These are phyloP conservation scores for Pseudopipra pipra DNA, from an alignment of 2,113 vertebrate species.

Conservation along the genomic window DNA sequence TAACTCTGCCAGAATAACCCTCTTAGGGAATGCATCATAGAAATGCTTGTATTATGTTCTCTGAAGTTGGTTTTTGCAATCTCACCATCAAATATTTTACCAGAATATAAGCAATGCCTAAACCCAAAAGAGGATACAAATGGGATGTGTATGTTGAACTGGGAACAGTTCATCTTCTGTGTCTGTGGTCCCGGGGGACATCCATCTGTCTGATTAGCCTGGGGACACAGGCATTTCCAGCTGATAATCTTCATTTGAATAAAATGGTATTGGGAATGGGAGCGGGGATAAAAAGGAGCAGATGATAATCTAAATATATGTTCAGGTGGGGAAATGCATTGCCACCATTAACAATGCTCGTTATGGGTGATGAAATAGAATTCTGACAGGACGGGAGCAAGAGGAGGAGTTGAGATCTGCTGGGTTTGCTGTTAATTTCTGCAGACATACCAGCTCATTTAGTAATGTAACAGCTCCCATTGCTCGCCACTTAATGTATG, in stretches of 20 bases:
- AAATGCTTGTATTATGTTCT: background rate
- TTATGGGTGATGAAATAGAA: background rate
- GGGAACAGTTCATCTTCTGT: background rate
- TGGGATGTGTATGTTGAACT: fast-evolving
- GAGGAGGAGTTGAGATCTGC: slow-evolving; percentile 2
- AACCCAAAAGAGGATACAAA: background rate
- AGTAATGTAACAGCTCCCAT: slow-evolving; percentile 44
- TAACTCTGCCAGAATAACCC: background rate
- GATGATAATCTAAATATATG: background rate
- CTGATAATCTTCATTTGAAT: background rate
- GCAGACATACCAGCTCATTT: slow-evolving; percentile 38
- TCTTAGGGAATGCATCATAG: background rate
- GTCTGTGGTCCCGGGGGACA: background rate
- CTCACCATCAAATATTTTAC: background rate
- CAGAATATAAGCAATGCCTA: background rate
- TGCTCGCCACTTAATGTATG: slow-evolving; percentile 75
- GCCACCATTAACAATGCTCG: background rate
- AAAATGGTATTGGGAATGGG: background rate
- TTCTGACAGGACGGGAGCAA: background rate
- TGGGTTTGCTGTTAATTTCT: slow-evolving; percentile 75
- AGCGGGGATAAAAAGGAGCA: background rate
- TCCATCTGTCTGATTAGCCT: background rate
- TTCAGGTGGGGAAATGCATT: slow-evolving; percentile 1
- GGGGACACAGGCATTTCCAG: background rate
- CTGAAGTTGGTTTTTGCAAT: background rate